phyloP scores from a whole-genome alignment of 2,888 invertebrate species.

The Macaria notata region DNA sequence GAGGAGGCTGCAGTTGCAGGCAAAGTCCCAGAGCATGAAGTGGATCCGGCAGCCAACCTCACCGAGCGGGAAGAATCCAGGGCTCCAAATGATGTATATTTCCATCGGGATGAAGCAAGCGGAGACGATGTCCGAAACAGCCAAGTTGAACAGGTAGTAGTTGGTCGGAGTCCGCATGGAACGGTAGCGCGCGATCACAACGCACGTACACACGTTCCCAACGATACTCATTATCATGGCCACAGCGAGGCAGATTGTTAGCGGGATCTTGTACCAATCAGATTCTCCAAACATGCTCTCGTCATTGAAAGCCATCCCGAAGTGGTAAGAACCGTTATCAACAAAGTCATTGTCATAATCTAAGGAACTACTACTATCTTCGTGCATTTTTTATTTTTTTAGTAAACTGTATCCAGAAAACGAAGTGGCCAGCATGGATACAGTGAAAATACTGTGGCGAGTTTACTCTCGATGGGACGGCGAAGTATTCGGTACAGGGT shows the following conservation, averaged over 20 bases:
- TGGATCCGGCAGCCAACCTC: slow-evolving; percentile 88
- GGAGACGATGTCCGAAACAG: slow-evolving; percentile 88
- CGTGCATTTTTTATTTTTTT: slow-evolving; percentile 4
- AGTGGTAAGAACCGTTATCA: slow-evolving; percentile 58
- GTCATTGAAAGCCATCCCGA: slow-evolving; percentile 61
- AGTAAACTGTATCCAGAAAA: slow-evolving; percentile 2
- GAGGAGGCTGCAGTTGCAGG: slow-evolving; percentile 90
- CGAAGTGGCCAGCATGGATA: slow-evolving; percentile 39
- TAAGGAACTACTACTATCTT: slow-evolving; percentile 22
- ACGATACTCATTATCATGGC: slow-evolving; percentile 87
- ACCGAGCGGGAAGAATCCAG: slow-evolving; percentile 88
- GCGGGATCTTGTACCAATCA: slow-evolving; percentile 76
- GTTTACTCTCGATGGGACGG: slow-evolving; percentile 36
- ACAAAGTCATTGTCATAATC: slow-evolving; percentile 41
- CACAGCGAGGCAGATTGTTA: slow-evolving; percentile 80
- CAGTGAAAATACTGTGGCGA: slow-evolving; percentile 46
- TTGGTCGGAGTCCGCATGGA: slow-evolving; percentile 93
- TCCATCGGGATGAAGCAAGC: slow-evolving; percentile 89
- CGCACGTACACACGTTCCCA: slow-evolving; percentile 89
- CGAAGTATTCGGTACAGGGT: slow-evolving; percentile 44
- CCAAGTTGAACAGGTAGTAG: slow-evolving; percentile 90
- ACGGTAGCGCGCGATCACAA: slow-evolving; percentile 87
- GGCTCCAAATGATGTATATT: slow-evolving; percentile 89
- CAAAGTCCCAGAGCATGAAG: slow-evolving; percentile 90
- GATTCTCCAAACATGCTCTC: slow-evolving; percentile 72